Evolutionary conservation across 2,797 vertebrate species (phyloP).

Genomic region (Parambassis ranga): DNA sequence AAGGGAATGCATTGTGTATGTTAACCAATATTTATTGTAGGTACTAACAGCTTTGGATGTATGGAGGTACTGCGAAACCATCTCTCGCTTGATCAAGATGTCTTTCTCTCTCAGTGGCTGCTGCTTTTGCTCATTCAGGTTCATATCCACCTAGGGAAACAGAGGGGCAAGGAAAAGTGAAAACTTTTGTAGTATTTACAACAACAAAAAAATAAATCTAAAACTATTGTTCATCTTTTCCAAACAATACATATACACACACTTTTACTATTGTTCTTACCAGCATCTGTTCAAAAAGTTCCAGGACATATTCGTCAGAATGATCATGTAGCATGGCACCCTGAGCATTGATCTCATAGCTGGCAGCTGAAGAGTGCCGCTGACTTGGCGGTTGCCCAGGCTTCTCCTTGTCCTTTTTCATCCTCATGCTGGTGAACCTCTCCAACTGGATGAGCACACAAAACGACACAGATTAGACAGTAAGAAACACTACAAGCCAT

Average conservation of each 20-base stretch:
- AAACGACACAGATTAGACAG: constrained; percentile 25
- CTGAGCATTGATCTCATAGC: constrained; percentile 78
- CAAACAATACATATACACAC: background rate
- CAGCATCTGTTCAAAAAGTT: constrained; percentile 94
- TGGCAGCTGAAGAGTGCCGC: constrained; percentile 84
- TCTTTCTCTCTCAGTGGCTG: constrained; percentile 87
- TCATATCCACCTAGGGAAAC: constrained; percentile 86
- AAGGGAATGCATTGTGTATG: too few species aligned
- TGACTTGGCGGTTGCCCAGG: constrained; percentile 57
- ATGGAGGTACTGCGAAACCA: constrained; percentile 93
- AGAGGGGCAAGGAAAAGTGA: background rate
- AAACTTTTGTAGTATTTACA: too few species aligned
- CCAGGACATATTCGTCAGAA: constrained; percentile 84
- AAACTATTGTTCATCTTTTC: too few species aligned
- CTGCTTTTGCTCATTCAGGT: constrained; percentile 90
- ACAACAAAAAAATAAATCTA: too few species aligned
- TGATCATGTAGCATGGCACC: constrained; percentile 78
- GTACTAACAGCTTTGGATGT: constrained; percentile 88
- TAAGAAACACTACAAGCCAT: background rate
- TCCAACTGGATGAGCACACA: constrained; percentile 82
- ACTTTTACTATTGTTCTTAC: constrained; percentile 72
- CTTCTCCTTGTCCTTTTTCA: constrained; percentile 93
- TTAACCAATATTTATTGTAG: too few species aligned
- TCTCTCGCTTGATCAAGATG: constrained; percentile 90
- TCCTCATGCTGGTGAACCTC: constrained; percentile 92